These are phyloP conservation scores for Troides aeacus DNA, from an alignment of 2,888 invertebrate species.

Conservation along the genomic window DNA sequence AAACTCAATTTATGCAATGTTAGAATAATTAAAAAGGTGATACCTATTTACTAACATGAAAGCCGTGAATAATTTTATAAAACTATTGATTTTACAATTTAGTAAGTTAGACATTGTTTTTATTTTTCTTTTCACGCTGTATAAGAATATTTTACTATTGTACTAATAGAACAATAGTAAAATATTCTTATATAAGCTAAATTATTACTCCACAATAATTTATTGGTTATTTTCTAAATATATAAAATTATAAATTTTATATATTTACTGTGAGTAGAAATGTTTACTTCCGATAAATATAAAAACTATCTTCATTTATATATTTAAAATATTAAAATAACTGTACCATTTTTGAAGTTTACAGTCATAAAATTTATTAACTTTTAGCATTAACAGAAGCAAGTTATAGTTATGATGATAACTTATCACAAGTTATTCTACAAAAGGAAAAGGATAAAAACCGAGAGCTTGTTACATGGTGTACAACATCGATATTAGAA, in stretches of 20 bases:
- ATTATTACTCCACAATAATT: no score
- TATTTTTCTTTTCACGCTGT: neutral
- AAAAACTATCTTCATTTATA: no score
- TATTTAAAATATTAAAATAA: no score
- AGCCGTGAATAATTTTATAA: neutral
- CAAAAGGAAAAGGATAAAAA: constrained; percentile 53
- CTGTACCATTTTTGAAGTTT: no score
- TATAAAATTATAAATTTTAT: no score
- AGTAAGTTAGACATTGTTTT: neutral
- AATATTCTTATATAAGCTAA: no score
- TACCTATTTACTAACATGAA: neutral
- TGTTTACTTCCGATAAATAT: no score
- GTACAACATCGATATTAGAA: constrained; percentile 89
- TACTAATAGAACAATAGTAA: neutral
- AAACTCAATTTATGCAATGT: neutral
- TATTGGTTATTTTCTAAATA: no score
- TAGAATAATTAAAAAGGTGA: neutral
- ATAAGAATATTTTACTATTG: neutral
- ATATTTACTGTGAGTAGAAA: no score
- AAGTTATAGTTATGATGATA: constrained; percentile 44
- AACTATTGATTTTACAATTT: neutral
- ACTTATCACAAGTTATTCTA: constrained; percentile 42
- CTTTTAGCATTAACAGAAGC: constrained; percentile 40
- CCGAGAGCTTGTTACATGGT: constrained; percentile 84
- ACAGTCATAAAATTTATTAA: neutral